Base-by-base conservation (phyloP, 2,113 vertebrate genomes). In the Grammomys dolichurus region DNA sequence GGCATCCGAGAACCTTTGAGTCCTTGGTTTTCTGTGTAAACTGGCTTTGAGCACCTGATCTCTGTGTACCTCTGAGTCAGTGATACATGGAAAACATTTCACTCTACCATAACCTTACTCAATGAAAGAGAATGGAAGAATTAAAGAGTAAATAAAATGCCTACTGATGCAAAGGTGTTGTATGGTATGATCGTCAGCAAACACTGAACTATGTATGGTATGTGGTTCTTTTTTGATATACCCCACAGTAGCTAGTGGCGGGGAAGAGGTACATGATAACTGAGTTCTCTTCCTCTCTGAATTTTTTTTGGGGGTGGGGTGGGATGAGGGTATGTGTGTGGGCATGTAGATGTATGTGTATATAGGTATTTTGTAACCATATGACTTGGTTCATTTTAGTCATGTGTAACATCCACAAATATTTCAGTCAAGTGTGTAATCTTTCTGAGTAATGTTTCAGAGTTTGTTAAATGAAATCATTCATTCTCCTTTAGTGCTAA, bases 401-500 rank as follows among this genome's bases (percentile, higher is more conserved):
- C 80, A 86, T 86, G 90, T 60, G 46, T 82, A 86, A 60, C 40
- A 93, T 73, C 56, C 31, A 92, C 58, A 85, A 40, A 43, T 95
- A 86, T 73, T 81, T 84, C 89, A 91, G 78, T 63, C 92, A 88
- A 70, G 28, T 87, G 58, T 95, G 78, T 96, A 95, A 90, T 95
- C 65, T 94, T 93, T 63, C 56, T 54, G 33, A 16, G 65, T 92
- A 96, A 90, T 90, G 12, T 80, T 90, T 80, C 65, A 48, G 90
- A 90, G 65, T 92, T 90, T 3, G 7, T 96, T 76, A 24, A 89
- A 93, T 95, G 96, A 97, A 94, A 95, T 96, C 85, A 96, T 78
- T 86, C 87, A 24, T 95, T 96, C 95, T 88, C 48, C 92, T 92
- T 81, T 81, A 94, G 97, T 97, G 97, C 88, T 96, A 98, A 97